Percentiles rank a stretch among this genome's conserved stretches.
phyloP scores from a whole-genome alignment of 2,888 invertebrate species.

The Xanthia icteritia region DNA sequence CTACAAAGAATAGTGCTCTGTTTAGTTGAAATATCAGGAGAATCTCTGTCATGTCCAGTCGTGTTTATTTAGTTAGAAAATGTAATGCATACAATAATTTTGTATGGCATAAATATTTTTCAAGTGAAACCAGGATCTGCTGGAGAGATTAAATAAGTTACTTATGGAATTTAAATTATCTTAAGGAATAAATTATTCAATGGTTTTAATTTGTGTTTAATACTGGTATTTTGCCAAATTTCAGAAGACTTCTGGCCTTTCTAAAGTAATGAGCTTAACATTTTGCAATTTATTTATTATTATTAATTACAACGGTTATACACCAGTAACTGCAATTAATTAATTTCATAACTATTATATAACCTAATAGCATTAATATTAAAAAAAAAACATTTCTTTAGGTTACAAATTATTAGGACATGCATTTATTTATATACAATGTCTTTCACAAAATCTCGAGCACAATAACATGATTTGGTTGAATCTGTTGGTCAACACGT shows the following conservation, averaged over 20 bases:
- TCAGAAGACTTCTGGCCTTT: neutral
- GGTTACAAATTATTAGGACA: too few species aligned
- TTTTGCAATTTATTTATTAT: too few species aligned
- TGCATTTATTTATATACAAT: too few species aligned
- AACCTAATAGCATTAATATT: too few species aligned
- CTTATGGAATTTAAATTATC: neutral
- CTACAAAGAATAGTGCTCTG: constrained; percentile 9
- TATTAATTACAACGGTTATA: too few species aligned
- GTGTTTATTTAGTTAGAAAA: constrained; percentile 26
- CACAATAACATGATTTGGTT: too few species aligned
- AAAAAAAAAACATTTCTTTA: too few species aligned
- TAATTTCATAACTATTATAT: too few species aligned
- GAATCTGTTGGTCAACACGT: too few species aligned
- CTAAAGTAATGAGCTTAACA: neutral
- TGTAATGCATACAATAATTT: constrained; percentile 1
- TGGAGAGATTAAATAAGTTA: neutral
- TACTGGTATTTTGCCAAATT: neutral
- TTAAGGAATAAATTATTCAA: neutral
- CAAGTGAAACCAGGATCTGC: neutral
- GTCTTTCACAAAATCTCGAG: too few species aligned
- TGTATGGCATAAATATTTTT: constrained; percentile 13
- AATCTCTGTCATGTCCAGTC: constrained; percentile 6
- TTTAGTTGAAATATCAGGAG: neutral
- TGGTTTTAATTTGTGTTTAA: neutral
- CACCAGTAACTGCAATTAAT: too few species aligned